Base-by-base conservation (phyloP, 2,888 invertebrate species). In the Heteromyza rotundicornis region DNA sequence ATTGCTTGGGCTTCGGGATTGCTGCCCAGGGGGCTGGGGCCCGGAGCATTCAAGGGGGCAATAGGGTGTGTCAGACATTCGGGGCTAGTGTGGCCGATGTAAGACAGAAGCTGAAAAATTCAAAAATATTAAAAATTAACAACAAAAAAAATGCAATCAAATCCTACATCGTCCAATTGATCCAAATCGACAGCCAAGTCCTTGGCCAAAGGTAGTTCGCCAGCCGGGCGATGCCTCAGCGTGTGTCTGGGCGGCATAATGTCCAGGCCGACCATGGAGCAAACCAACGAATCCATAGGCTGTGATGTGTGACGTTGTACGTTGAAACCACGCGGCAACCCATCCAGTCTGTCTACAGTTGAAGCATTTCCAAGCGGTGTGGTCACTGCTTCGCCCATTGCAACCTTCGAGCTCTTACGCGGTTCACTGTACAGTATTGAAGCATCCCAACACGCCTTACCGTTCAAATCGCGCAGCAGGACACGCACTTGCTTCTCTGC, bases 401-500 rank as follows among this genome's bases (percentile, higher is more conserved):
- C 53, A 50, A 61, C 40, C 8, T 56, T 58, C 14, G 47, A 61
- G 23, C 58, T 22, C 35, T 71, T 75, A 1, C 78, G 73, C 0
- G 92, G 92, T 73, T 91, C 90, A 78, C 91, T 89, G 83, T 94
- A 94, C 0, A 98, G 85, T 63, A 96, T 92, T 0, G 95, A 93
- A 40, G 94, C 94, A 84, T 98, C 97, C 97, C 98, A 98, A 74
- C 95, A 94, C 55, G 94, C 93, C 84, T 97, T 98, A 54, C 98
- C 97, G 27, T 94, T 92, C 59, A 96, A 86, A 84, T 97, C 96
- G 8, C 98, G 87, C 64, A 97, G 84, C 14, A 98, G 84, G 20
- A 97, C 90, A 35, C 98, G 87, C 59, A 94, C 94, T 86, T 92
- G 92, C 53, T 91, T 91, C 70, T 90, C 89, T 3, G 92, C 92